Base-by-base conservation (phyloP, 1,140 invertebrate genomes). In the Tetranychus urticae region DNA sequence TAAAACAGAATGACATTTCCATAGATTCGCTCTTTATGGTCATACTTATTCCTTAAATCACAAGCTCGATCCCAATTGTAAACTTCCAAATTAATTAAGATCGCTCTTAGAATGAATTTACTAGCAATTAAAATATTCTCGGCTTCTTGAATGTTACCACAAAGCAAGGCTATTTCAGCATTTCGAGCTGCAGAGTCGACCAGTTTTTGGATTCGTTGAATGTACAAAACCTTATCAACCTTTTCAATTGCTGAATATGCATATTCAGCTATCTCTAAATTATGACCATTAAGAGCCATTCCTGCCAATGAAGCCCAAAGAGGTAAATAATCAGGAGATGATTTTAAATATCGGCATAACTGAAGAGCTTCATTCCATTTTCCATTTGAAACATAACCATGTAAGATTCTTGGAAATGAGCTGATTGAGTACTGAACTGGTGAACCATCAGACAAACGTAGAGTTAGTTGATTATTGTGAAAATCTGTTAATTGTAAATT, bases 301-400 rank as follows among this genome's bases (percentile, higher is more conserved):
- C 85, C 85, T 3, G 89, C 90, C 63, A 94, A 75, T 67, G 85
- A 86, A 1, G 88, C 84, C 90, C 91, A 96, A 23, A 93, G 71
- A 45, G 79, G 80, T 65, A 85, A 82, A 67, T 88, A 85, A 79
- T 80, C 35, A 47, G 36, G 58, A 61, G 59, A 71, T 74, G 82
- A 85, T 75, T 83, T 86, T 62, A 80, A 80, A 72, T 81, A 81
- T 69, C 81, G 77, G 73, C 81, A 91, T 33, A 89, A 73, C 60
- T 81, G 77, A 12, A 86, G 72, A 8, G 84, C 85, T 68, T 88
- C 83, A 48, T 80, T 77, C 82, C 84, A 88, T 64, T 78, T 77
- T 56, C 75, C 77, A 23, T 77, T 72, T 36, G 77, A 72, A 45
- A 81, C 75, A 69, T 81, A 80, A 59, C 74, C 72, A 65, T 84